Evolutionary conservation across 2,113 vertebrate species (phyloP).

Genomic region (Hiodon tergisus): DNA sequence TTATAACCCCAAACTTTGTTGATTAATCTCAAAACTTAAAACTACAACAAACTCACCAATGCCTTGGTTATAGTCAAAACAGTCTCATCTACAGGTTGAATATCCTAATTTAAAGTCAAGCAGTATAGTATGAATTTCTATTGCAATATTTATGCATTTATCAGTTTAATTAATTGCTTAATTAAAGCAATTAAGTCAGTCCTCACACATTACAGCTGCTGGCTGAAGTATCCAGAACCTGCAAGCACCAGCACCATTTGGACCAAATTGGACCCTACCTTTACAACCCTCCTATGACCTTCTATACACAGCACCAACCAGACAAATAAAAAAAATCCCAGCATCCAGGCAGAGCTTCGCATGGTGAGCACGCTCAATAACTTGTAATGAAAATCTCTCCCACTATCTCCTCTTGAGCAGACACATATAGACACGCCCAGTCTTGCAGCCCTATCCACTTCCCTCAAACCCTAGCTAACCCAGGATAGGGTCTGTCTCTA

Average conservation of each 20-base stretch:
- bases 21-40: too few relatives aligned
- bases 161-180: too few relatives aligned
- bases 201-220: background rate
- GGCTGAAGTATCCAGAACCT: background rate
- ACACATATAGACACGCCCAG: background rate
- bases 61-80: too few relatives aligned
- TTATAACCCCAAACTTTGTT: too few relatives aligned
- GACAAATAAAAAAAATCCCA: constrained; percentile 27
- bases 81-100: too few relatives aligned
- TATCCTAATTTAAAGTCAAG: too few relatives aligned
- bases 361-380: background rate
- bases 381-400: background rate
- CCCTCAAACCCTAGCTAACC: constrained; percentile 1
- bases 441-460: background rate
- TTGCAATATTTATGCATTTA: background rate
- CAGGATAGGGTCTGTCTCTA: background rate
- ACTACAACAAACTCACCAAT: too few relatives aligned
- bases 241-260: background rate
- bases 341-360: constrained; percentile 34
- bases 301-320: constrained; percentile 31
- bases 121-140: background rate
- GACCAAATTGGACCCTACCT: constrained; percentile 33
- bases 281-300: constrained; percentile 27
- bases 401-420: background rate
- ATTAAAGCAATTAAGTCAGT: background rate